Conservation (phyloP, 2,888 invertebrate species). For the Eurytoma adleriae region DNA sequence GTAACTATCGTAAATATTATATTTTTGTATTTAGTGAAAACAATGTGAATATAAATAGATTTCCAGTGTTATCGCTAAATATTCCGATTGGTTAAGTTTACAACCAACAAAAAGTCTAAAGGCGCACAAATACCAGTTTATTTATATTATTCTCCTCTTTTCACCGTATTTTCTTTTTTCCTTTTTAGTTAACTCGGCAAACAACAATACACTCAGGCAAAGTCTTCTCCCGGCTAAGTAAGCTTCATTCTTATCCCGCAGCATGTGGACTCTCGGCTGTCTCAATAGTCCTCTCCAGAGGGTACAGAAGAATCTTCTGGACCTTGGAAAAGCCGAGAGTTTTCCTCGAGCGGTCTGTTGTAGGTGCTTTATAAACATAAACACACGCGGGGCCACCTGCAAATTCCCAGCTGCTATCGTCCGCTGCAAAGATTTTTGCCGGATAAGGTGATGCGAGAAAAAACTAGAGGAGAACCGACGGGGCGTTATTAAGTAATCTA, state of each 20-base stretch:
- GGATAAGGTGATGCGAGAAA: constrained; percentile 5
- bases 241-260: constrained; percentile 38
- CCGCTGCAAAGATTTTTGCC: neutral
- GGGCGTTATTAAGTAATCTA: constrained; percentile 42
- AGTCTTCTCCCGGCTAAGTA: constrained; percentile 31
- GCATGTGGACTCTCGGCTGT: neutral
- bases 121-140: constrained; percentile 33
- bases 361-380: constrained; percentile 43
- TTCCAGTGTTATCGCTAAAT: neutral
- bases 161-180: neutral
- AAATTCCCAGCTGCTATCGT: neutral
- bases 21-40: too few species aligned
- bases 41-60: neutral
- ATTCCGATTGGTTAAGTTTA: too few species aligned
- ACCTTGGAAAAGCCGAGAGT: constrained; percentile 21
- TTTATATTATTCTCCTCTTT: neutral
- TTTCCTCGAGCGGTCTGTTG: constrained; percentile 4
- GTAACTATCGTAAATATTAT: too few species aligned
- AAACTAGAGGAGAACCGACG: neutral
- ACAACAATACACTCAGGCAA: constrained; percentile 44
- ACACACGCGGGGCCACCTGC: constrained; percentile 5
- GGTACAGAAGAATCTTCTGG: constrained; percentile 6
- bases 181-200: constrained; percentile 15
- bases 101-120: neutral
- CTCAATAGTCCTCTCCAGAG: neutral